These are phyloP conservation scores for Carpatolechia fugitivella DNA, from an alignment of 2,888 invertebrate genomes.

Conservation along the genomic window DNA sequence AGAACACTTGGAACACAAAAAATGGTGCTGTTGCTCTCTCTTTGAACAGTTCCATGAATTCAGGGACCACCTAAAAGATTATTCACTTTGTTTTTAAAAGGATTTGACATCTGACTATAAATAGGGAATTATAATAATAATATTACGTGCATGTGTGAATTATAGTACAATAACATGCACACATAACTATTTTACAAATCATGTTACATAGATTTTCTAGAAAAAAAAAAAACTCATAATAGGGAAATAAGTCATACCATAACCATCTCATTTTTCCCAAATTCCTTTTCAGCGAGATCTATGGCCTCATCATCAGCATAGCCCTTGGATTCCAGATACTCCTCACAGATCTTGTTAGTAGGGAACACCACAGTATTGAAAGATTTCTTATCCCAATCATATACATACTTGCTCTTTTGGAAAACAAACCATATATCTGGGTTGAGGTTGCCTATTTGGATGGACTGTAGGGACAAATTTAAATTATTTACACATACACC, in stretches of 20 bases:
- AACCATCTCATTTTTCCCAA: constrained; percentile 92
- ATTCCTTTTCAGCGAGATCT: constrained; percentile 86
- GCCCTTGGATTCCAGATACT: constrained; percentile 92
- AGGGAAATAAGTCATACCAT: constrained; percentile 79
- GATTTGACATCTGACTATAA: too few species aligned
- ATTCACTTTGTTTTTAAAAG: too few species aligned
- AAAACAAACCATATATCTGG: constrained; percentile 93
- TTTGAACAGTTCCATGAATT: constrained; percentile 97
- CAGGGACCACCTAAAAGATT: constrained; percentile 87
- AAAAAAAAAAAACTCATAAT: background rate
- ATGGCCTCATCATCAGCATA: constrained; percentile 91
- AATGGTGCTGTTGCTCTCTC: constrained; percentile 99
- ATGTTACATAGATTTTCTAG: background rate
- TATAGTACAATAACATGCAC: too few species aligned
- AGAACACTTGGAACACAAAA: constrained; percentile 99
- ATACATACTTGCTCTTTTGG: constrained; percentile 98
- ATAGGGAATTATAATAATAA: too few species aligned
- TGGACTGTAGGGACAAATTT: constrained; percentile 46
- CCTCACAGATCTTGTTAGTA: constrained; percentile 82
- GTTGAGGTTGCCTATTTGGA: constrained; percentile 66
- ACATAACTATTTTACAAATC: too few species aligned
- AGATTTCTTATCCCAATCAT: constrained; percentile 88
- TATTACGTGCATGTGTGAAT: too few species aligned
- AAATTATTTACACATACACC: background rate
- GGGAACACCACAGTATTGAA: constrained; percentile 94